Percentiles rank a stretch among this genome's conserved stretches.
Evolutionary conservation across 1,140 invertebrate species (phyloP).

Genomic region (Papilio xuthus): DNA sequence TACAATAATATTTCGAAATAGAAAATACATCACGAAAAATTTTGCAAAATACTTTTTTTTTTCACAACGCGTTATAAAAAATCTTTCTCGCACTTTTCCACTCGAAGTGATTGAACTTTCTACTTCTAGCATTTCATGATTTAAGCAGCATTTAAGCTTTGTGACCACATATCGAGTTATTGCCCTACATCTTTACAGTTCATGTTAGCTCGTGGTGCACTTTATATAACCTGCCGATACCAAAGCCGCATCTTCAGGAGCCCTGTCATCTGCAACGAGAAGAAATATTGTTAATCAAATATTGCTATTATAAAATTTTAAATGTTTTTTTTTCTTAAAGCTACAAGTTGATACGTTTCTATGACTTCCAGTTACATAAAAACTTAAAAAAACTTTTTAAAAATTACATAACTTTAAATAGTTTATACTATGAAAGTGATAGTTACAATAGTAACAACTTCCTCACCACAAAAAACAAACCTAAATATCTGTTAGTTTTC

Average conservation of each 20-base stretch:
- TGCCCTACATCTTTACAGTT: slow-evolving; percentile 52
- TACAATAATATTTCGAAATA: slow-evolving; percentile 42
- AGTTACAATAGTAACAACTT: not conserved
- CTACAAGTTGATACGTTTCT: not conserved
- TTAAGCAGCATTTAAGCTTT: slow-evolving; percentile 49
- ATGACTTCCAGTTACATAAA: no score
- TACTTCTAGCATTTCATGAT: slow-evolving; percentile 45
- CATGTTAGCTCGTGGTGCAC: slow-evolving; percentile 70
- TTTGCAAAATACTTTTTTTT: slow-evolving; percentile 57
- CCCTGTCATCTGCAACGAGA: slow-evolving; percentile 76
- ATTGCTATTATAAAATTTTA: no score
- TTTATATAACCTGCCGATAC: slow-evolving; percentile 58
- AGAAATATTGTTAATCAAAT: slow-evolving; percentile 31
- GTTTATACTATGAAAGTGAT: no score
- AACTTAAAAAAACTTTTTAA: no score
- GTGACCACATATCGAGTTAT: slow-evolving; percentile 55
- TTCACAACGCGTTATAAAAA: slow-evolving; percentile 77
- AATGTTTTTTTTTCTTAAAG: no score
- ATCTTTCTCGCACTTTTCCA: slow-evolving; percentile 41
- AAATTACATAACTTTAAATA: no score
- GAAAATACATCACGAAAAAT: slow-evolving; percentile 61
- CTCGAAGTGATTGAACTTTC: slow-evolving; percentile 39
- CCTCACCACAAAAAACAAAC: not conserved
- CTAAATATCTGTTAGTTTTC: not conserved
- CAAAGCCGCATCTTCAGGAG: slow-evolving; percentile 66